phyloP scores from a whole-genome alignment of 1,140 invertebrate genomes.

The Drosophila sproati region DNA sequence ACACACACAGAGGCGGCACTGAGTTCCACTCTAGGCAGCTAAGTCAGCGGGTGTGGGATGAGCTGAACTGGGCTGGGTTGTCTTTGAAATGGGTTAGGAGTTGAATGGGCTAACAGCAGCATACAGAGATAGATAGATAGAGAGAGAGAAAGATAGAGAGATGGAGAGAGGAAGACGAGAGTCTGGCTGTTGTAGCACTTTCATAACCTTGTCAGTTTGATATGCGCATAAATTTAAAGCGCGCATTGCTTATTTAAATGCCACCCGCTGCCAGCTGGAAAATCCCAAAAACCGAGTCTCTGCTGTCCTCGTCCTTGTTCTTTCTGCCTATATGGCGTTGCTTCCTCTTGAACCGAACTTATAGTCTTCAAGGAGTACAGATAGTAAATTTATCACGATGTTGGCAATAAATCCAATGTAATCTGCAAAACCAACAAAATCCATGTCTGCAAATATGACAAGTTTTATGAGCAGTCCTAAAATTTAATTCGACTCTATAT shows the following conservation, averaged over 20 bases:
- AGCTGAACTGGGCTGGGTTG: not conserved
- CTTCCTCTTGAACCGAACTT: not conserved
- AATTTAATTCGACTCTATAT: not conserved
- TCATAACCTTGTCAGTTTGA: slow-evolving; percentile 82
- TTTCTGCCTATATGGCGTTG: not conserved
- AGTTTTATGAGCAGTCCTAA: not conserved
- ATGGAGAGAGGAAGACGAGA: slow-evolving; percentile 1
- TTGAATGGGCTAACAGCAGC: not conserved
- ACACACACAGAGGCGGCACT: not conserved
- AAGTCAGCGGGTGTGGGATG: not conserved
- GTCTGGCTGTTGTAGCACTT: slow-evolving; percentile 72
- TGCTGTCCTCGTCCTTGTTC: slow-evolving; percentile 10
- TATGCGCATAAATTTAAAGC: slow-evolving; percentile 81
- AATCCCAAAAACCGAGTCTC: slow-evolving; percentile 40
- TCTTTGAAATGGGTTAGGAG: not conserved
- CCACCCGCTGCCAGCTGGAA: slow-evolving; percentile 46
- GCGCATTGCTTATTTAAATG: slow-evolving; percentile 82
- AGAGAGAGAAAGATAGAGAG: not conserved
- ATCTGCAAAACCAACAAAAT: slow-evolving; percentile 4
- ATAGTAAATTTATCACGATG: slow-evolving; percentile 25
- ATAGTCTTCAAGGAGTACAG: slow-evolving; percentile 3
- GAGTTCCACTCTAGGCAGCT: slow-evolving; percentile 3
- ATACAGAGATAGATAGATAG: too few species aligned
- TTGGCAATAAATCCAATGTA: slow-evolving; percentile 27
- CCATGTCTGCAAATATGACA: slow-evolving; percentile 8